Conservation (phyloP, 1,140 invertebrate species). For the Drosophila kepulauana region DNA sequence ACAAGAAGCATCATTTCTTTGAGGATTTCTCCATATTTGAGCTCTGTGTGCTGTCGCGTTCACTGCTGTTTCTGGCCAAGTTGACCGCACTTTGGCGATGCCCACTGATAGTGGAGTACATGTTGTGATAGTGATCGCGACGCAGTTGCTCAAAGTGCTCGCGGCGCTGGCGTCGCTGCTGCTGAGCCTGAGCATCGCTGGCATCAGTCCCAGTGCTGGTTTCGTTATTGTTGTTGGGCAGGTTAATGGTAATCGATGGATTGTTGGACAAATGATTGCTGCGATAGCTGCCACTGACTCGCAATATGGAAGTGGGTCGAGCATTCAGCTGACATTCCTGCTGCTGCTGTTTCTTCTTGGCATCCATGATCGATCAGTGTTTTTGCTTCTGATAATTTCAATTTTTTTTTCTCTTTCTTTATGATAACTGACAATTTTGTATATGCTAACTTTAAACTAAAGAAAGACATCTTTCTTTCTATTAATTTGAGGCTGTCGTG, state of each 20-base stretch:
- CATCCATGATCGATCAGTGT: conserved; percentile 11
- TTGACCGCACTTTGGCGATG: neutral
- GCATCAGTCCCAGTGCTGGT: conserved; percentile 10
- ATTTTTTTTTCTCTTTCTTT: neutral
- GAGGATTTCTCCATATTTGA: neutral
- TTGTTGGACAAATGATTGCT: conserved; percentile 16
- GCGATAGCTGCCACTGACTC: conserved; percentile 35
- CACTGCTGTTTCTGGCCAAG: neutral
- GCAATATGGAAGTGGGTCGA: conserved; percentile 35
- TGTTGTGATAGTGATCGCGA: conserved; percentile 56
- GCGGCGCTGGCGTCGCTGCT: conserved; percentile 30
- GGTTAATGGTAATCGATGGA: conserved; percentile 40
- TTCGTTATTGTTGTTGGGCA: conserved; percentile 16
- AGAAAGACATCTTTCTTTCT: neutral
- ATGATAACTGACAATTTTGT: conserved; percentile 45
- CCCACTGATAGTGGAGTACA: conserved; percentile 30
- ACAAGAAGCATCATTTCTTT: conserved; percentile 1
- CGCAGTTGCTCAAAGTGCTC: conserved; percentile 57
- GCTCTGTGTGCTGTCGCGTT: conserved; percentile 2
- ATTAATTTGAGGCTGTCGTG: conserved; percentile 24
- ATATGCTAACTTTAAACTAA: conserved; percentile 20
- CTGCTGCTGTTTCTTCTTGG: conserved; percentile 12
- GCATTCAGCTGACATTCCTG: neutral
- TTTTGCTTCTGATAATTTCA: neutral
- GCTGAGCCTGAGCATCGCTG: conserved; percentile 32